Conservation (phyloP, 2,797 vertebrate genomes). For the Galagoides demidoff region DNA sequence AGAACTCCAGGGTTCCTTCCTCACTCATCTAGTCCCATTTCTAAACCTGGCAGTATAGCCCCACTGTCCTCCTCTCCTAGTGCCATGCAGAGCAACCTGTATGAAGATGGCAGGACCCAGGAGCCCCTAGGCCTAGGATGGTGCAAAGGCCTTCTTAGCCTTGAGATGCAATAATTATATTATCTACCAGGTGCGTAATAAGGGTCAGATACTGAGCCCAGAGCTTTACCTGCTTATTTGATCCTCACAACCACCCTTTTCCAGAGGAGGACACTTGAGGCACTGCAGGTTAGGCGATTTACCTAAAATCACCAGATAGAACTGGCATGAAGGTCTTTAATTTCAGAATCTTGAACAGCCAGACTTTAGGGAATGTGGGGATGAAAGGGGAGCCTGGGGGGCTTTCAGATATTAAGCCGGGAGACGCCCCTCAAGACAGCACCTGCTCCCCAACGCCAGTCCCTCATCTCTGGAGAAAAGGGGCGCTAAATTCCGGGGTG, state of each 20-base stretch:
- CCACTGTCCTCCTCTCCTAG: neutral
- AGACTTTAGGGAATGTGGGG: neutral
- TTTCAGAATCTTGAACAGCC: neutral
- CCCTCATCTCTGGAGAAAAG: neutral
- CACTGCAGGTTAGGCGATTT: neutral
- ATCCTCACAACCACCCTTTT: neutral
- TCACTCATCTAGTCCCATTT: neutral
- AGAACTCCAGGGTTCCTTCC: neutral
- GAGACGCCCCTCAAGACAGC: neutral
- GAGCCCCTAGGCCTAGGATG: neutral
- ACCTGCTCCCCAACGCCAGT: neutral
- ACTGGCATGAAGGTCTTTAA: neutral
- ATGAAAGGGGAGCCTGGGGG: neutral
- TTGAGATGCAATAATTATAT: neutral
- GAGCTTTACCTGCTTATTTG: neutral
- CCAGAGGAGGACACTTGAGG: neutral
- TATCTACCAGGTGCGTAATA: neutral
- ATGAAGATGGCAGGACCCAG: neutral
- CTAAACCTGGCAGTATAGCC: neutral
- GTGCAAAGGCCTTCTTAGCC: neutral
- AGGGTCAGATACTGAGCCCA: neutral
- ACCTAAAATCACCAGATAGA: neutral
- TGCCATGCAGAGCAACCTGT: neutral
- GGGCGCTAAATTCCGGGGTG: rapidly evolving
- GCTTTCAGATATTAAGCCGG: neutral